These are phyloP conservation scores for Caenorhabditis becei DNA, from an alignment of 2,888 invertebrate genomes.

Conservation along the genomic window DNA sequence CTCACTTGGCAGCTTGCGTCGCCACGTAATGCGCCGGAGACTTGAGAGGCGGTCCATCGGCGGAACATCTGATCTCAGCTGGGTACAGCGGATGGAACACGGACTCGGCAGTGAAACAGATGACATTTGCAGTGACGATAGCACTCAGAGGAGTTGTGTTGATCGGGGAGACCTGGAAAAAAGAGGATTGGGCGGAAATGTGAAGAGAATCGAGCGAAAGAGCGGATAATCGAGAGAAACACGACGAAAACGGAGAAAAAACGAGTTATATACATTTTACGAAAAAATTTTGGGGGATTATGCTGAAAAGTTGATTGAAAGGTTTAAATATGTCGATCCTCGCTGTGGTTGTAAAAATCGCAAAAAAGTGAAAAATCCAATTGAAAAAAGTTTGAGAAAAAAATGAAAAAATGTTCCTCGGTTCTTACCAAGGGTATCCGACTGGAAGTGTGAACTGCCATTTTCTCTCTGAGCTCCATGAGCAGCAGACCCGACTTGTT, in stretches of 20 bases:
- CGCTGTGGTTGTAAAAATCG: not conserved
- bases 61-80: slow-evolving; percentile 69
- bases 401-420: not conserved
- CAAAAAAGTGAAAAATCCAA: not conserved
- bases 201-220: too few species aligned
- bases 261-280: not conserved
- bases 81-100: slow-evolving; percentile 81
- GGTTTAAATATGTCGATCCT: too few species aligned
- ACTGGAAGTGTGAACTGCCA: slow-evolving; percentile 64
- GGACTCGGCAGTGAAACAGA: slow-evolving; percentile 80
- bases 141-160: slow-evolving; percentile 58
- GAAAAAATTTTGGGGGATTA: not conserved
- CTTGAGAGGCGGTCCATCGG: slow-evolving; percentile 64
- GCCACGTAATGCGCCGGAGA: slow-evolving; percentile 79
- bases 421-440: slow-evolving; percentile 74
- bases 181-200: too few species aligned
- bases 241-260: not conserved
- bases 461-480: slow-evolving; percentile 78
- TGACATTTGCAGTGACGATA: slow-evolving; percentile 75
- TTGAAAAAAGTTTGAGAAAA: not conserved
- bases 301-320: not conserved
- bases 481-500: slow-evolving; percentile 79
- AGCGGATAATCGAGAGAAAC: not conserved
- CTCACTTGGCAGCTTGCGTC: slow-evolving; percentile 73
- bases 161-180: slow-evolving; percentile 62